Evolutionary conservation across 2,797 vertebrate genomes (phyloP).

Genomic region (Poeciliopsis gracilis): DNA sequence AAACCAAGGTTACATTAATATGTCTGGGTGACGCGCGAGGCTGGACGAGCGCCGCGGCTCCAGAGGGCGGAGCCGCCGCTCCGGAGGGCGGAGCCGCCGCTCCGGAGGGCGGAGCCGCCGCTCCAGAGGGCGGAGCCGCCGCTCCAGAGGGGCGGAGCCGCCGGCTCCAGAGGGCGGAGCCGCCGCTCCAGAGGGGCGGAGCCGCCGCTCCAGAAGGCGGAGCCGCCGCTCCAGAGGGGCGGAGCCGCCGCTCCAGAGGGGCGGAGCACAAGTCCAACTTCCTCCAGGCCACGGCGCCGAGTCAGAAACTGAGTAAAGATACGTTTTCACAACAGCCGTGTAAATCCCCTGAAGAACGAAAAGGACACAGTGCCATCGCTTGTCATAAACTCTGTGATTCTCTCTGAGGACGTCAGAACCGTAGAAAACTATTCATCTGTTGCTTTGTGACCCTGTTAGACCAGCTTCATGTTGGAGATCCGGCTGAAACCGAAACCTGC

Average conservation of each 20-base stretch:
- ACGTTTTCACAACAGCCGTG: not conserved
- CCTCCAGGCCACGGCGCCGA: slow-evolving; percentile 11
- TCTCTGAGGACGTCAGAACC: slow-evolving; percentile 30
- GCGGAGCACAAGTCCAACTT: slow-evolving; percentile 33
- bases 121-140: slow-evolving; percentile 38
- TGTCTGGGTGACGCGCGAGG: slow-evolving; percentile 58
- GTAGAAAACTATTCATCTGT: slow-evolving; percentile 69
- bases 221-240: slow-evolving; percentile 34
- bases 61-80: too few relatives aligned
- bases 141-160: too few relatives aligned
- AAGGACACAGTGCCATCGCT: slow-evolving; percentile 47
- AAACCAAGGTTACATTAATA: slow-evolving; percentile 71
- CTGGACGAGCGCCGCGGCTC: slow-evolving; percentile 26
- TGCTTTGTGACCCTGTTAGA: slow-evolving; percentile 76
- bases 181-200: slow-evolving; percentile 36
- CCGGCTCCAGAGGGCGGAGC: slow-evolving; percentile 27
- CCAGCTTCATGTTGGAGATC: slow-evolving; percentile 60
- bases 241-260: slow-evolving; percentile 32
- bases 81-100: too few relatives aligned
- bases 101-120: too few relatives aligned
- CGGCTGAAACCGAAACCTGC: too few relatives aligned
- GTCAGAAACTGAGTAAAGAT: not conserved
- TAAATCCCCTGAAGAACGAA: slow-evolving; percentile 50
- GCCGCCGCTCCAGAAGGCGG: slow-evolving; percentile 34
- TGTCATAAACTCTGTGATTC: slow-evolving; percentile 49